Evolutionary conservation across 2,888 invertebrate genomes (phyloP).

Genomic region (Epinotia ramella): DNA sequence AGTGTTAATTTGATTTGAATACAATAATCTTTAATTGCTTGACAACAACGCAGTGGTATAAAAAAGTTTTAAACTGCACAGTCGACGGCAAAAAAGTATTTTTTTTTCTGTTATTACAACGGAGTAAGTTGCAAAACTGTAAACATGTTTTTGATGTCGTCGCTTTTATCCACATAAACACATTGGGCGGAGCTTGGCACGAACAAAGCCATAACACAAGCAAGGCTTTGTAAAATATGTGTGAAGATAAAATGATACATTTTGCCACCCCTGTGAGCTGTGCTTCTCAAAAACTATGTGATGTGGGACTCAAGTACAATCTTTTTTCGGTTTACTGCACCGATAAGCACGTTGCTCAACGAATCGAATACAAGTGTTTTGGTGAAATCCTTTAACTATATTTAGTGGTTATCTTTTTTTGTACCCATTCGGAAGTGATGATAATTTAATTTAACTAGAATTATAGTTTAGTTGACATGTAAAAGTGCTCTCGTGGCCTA

Average conservation of each 20-base stretch:
- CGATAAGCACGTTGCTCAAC: neutral
- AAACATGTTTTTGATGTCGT: no score
- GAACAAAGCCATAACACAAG: neutral
- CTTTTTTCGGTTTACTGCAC: neutral
- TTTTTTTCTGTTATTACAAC: no score
- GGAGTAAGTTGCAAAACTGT: no score
- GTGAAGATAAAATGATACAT: neutral
- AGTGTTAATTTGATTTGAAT: no score
- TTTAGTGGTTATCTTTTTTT: no score
- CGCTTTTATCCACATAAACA: no score
- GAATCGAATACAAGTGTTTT: neutral
- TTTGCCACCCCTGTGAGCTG: neutral
- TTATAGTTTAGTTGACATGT: no score
- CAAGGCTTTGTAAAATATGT: neutral
- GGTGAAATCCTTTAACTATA: neutral
- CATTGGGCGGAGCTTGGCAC: neutral
- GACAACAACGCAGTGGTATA: no score
- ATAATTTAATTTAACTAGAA: neutral
- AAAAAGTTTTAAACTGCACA: no score
- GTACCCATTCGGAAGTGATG: neutral
- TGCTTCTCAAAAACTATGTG: neutral
- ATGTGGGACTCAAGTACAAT: neutral
- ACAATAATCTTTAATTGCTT: no score
- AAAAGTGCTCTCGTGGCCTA: no score
- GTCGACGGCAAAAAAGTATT: no score